Percentiles rank a stretch among this genome's conserved stretches.
Conservation (phyloP, 2,113 vertebrate species). For the Colaptes auratus region DNA sequence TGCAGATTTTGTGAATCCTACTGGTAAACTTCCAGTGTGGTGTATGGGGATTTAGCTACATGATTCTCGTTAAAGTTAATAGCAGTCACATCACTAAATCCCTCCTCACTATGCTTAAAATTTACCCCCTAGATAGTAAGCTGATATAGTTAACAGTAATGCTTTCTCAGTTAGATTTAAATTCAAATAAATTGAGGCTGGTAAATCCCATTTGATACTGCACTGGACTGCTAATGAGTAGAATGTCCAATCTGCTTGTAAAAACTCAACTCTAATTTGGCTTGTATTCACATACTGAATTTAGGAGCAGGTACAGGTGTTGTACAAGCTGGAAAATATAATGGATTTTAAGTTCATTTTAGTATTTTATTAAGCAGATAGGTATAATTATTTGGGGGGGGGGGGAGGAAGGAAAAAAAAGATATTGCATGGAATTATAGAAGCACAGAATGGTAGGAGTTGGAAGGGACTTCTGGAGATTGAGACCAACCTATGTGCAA, state of each 20-base stretch:
- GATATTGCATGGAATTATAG: too few species aligned
- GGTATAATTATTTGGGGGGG: background rate
- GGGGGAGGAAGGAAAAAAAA: too few species aligned
- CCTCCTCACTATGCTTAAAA: conserved; percentile 39
- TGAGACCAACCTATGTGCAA: too few species aligned
- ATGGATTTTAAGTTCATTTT: background rate
- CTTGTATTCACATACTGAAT: background rate
- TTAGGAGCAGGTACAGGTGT: background rate
- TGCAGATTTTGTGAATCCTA: conserved; percentile 53
- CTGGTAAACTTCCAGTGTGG: conserved; percentile 38
- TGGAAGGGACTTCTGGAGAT: too few species aligned
- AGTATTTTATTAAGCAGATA: background rate
- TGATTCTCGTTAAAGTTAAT: conserved; percentile 61
- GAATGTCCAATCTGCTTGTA: background rate
- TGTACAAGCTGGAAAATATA: background rate
- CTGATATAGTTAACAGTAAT: conserved; percentile 49
- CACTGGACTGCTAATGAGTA: conserved; percentile 15
- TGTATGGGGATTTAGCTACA: conserved; percentile 55
- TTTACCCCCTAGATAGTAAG: conserved; percentile 55
- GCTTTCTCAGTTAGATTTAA: conserved; percentile 35
- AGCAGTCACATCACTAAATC: conserved; percentile 58
- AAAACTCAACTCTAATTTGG: background rate
- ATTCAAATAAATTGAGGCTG: conserved; percentile 32
- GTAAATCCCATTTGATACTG: conserved; percentile 32
- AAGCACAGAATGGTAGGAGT: too few species aligned